Conservation (phyloP, 2,888 invertebrate genomes). For the Rhopalosiphum nymphaeae region DNA sequence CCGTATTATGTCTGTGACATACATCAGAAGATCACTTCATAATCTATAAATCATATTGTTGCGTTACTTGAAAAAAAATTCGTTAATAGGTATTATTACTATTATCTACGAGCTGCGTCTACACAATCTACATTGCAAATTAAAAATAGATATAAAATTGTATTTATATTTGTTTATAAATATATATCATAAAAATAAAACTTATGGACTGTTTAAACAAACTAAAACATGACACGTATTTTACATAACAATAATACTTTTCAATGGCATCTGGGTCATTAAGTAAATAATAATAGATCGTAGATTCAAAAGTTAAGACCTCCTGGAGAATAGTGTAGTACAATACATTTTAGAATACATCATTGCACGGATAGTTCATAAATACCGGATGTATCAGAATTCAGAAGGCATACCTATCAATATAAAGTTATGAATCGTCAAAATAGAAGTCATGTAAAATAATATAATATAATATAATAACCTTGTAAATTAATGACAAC, state of each 20-base stretch:
- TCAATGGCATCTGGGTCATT: constrained; percentile 47
- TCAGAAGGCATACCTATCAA: background rate
- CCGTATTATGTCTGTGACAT: background rate
- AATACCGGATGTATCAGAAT: background rate
- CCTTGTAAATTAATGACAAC: background rate
- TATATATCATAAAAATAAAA: background rate
- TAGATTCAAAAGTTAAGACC: background rate
- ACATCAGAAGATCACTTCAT: background rate
- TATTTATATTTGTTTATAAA: background rate
- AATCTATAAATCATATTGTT: background rate
- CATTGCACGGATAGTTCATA: background rate
- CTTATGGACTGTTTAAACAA: background rate
- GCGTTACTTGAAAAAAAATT: background rate
- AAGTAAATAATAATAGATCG: background rate
- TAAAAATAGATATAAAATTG: background rate
- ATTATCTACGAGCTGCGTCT: background rate
- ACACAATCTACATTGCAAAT: background rate
- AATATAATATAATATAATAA: background rate
- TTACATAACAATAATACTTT: background rate
- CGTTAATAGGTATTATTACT: background rate
- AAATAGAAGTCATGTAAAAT: background rate
- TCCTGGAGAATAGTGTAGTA: constrained; percentile 5
- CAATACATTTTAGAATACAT: background rate
- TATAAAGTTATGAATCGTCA: background rate
- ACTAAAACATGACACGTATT: background rate